Evolutionary conservation across 37 sponge, comb jelly and placozoan species (phyloP), one percentile per base, ranked within the genome.

Genomic region (Spongia lamella): DNA sequence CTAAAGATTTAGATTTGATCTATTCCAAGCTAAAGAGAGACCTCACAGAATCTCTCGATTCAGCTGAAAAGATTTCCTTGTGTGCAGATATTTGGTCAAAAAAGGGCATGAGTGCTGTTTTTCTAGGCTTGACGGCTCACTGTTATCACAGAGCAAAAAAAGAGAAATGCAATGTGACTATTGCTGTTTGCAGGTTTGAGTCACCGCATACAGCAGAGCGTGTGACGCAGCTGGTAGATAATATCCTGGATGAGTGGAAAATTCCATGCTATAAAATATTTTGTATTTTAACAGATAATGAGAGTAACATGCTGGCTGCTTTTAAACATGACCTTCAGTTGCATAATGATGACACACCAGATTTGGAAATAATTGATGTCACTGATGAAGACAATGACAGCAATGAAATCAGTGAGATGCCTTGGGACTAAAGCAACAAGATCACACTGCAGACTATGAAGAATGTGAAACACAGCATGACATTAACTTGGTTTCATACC

Each of bases 41-140:
- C 16, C 3, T 77, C 6, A 49, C 66, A 40, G 33, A 29, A 37
- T 43, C 27, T 33, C 20, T 77, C 3, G 6, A 40, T 16, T 7
- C 31, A 9, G 78, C 66, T 2, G 19, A 20, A 25, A 77, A 63
- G 32, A 17, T 77, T 31, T 63, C 66, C 13, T 27, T 77, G 2
- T 64, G 66, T 20, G 53, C 54, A 30, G 78, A 77, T 63, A 22
- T 77, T 2, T 77, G 78, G 78, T 38, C 62, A 1, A 77, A 77
- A 34, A 62, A 63, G 24, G 78, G 66, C 4, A 52, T 77, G 38
- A 64, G 54, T 2, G 53, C 76, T 36, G 57, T 62, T 36, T 75
- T 32, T 43, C 36, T 75, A 3, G 78, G 78, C 3, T 27, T 77
- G 20, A 77, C 78, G 3, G 60, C 55, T 27, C 78, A 64, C 29